Evolutionary conservation across 2,113 vertebrate genomes (phyloP), one percentile per base, ranked within the genome.

Genomic region (Nesospiza acunhae): DNA sequence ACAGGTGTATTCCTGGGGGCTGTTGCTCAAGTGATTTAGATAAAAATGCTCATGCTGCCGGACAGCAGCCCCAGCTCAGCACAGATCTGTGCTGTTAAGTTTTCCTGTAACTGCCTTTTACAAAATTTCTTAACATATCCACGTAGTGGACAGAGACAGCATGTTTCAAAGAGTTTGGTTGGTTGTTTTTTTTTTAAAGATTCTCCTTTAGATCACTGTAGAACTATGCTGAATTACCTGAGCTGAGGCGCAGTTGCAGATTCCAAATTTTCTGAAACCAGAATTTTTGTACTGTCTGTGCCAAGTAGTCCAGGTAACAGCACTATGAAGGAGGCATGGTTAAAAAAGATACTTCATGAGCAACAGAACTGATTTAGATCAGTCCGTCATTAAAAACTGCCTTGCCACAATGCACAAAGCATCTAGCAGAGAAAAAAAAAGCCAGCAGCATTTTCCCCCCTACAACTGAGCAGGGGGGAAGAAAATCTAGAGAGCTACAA

Each of bases 381-480:
- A 96, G 89, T 39, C 56, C 35, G 50, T 55, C 64, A n/a, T n/a
- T 10, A 62, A 91, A 28, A 33, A 35, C 7, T 66, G 58, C 19
- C 6, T 2, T 18, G 16, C 15, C 74, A 64, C 30, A 68, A 41
- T 6, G 20, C 44, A 83, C 46, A 83, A 79, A 83, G 31, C 30
- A 82, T 23, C 33, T 37, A 69, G 31, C 24, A 64, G 56, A 4
- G 2, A 4, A 12, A 5, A 52, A 63, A 72, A n/a, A 59, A 39
- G 33, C 16, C 58, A 66, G 8, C 33, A 87, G 24, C 23, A 17
- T 63, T 86, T 50, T 15, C 24, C 49, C 7, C 49, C 17, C 33
- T 56, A 11, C 7, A 23, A 27, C 4, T 7, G 21, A 31, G 11
- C 6, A 9, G 28, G 7, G 9, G 3, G 5, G 3, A 37, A n/a